Conservation (phyloP, 1,140 invertebrate species). For the Heliconius nattereri region DNA sequence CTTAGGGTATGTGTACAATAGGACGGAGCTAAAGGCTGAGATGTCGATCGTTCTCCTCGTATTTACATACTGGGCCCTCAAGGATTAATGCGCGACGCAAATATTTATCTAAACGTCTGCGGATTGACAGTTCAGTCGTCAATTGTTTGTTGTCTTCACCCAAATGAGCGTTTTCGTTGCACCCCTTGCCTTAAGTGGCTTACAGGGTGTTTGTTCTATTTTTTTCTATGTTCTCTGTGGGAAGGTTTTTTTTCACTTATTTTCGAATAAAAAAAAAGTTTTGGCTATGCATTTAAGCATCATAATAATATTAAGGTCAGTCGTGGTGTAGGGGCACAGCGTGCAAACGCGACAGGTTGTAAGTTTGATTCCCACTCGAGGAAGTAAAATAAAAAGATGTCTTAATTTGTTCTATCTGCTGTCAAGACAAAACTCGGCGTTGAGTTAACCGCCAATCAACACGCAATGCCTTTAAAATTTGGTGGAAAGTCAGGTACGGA, state of each 20-base stretch:
- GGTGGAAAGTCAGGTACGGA: too few relatives aligned
- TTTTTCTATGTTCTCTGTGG: constrained; percentile 36
- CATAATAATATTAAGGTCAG: too few relatives aligned
- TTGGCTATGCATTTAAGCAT: too few relatives aligned
- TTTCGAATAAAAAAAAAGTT: too few relatives aligned
- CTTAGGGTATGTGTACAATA: constrained; percentile 38
- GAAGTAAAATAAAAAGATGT: not conserved
- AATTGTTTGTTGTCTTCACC: constrained; percentile 80
- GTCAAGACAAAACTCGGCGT: too few relatives aligned
- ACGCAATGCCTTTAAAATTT: too few relatives aligned
- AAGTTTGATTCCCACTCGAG: too few relatives aligned
- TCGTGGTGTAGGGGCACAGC: too few relatives aligned
- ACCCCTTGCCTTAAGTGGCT: constrained; percentile 77
- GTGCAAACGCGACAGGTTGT: too few relatives aligned
- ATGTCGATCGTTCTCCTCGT: constrained; percentile 68
- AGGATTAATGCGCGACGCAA: constrained; percentile 79
- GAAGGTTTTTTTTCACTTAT: not conserved
- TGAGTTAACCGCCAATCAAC: too few relatives aligned
- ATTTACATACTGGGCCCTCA: constrained; percentile 67
- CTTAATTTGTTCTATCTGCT: too few relatives aligned
- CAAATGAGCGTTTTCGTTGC: constrained; percentile 75
- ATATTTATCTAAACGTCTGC: constrained; percentile 80
- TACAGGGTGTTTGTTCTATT: constrained; percentile 56
- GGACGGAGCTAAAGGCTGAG: constrained; percentile 50
- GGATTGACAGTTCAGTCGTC: constrained; percentile 79